These are phyloP conservation scores for Panagrolaimus sp. DNA, from an alignment of 1,140 invertebrate genomes.

Conservation along the genomic window DNA sequence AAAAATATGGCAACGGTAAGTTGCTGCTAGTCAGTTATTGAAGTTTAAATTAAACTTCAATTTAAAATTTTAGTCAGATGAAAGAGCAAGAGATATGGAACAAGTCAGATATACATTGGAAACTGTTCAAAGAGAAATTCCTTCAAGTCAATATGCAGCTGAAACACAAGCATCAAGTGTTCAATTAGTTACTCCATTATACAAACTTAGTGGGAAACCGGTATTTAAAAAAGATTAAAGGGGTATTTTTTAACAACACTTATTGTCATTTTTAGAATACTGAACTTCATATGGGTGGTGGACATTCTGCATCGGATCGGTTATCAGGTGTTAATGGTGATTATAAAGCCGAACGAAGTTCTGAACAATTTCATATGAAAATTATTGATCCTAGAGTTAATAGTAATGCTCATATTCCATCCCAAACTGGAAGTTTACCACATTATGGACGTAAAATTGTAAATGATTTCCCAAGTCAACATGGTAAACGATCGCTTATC, in stretches of 20 bases:
- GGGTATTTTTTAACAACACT: not conserved
- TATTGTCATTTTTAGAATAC: constrained; percentile 19
- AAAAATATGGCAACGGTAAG: too few species aligned
- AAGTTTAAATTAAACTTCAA: too few species aligned
- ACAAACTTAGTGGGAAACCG: constrained; percentile 28
- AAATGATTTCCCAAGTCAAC: constrained; percentile 55
- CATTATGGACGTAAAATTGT: constrained; percentile 33
- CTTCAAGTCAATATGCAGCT: constrained; percentile 23
- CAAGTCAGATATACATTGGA: constrained; percentile 8
- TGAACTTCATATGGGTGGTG: constrained; percentile 36
- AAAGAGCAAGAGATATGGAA: constrained; percentile 11
- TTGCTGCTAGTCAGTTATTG: too few species aligned
- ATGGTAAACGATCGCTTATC: constrained; percentile 52
- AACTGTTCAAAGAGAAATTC: constrained; percentile 25
- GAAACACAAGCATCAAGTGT: constrained; percentile 28
- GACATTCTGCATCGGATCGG: constrained; percentile 28
- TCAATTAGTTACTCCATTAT: constrained; percentile 31
- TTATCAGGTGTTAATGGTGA: constrained; percentile 47
- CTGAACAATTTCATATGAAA: constrained; percentile 55
- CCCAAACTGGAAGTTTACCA: constrained; percentile 23
- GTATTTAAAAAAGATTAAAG: not conserved
- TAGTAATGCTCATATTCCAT: constrained; percentile 38
- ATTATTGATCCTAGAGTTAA: constrained; percentile 55
- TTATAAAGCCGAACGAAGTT: constrained; percentile 46
- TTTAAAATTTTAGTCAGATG: constrained; percentile 5